Evolutionary conservation across 2,113 vertebrate species (phyloP).

Genomic region (Syngnathus typhle): DNA sequence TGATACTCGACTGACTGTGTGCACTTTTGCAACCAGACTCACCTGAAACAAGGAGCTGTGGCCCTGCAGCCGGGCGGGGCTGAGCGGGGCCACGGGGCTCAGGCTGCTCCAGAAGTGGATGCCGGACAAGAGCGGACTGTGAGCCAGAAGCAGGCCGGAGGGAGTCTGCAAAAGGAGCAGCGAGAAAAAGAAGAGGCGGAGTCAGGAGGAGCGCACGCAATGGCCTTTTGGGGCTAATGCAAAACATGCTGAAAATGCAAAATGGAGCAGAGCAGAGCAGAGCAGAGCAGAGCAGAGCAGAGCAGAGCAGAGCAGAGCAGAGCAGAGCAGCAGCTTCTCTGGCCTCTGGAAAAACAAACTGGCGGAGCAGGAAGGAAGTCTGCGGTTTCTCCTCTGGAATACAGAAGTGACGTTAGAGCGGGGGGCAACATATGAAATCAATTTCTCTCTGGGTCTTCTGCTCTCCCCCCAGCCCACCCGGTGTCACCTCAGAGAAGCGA

Average conservation of each 20-base stretch:
- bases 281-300: conserved; percentile 53
- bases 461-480: conserved; percentile 35
- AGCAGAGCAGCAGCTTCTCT: conserved; percentile 41
- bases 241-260: conserved; percentile 45
- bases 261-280: conserved; percentile 27
- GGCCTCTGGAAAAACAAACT: conserved; percentile 64
- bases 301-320: conserved; percentile 51
- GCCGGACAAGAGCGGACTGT: conserved; percentile 87
- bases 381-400: conserved; percentile 60
- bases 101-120: conserved; percentile 98
- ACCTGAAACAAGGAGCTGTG: conserved; percentile 92
- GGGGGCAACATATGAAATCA: conserved; percentile 69
- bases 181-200: conserved; percentile 17
- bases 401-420: conserved; percentile 41
- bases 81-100: conserved; percentile 88
- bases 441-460: conserved; percentile 52
- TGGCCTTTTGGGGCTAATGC: conserved; percentile 32
- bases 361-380: conserved; percentile 65
- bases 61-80: conserved; percentile 91
- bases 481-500: conserved; percentile 68
- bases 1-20: too few species aligned
- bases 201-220: conserved; percentile 15
- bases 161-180: conserved; percentile 75
- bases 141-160: conserved; percentile 85
- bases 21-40: conserved; percentile 21